Conservation (phyloP, 92 coral and sea anemone species). For the Anthopleura xanthogrammica region DNA sequence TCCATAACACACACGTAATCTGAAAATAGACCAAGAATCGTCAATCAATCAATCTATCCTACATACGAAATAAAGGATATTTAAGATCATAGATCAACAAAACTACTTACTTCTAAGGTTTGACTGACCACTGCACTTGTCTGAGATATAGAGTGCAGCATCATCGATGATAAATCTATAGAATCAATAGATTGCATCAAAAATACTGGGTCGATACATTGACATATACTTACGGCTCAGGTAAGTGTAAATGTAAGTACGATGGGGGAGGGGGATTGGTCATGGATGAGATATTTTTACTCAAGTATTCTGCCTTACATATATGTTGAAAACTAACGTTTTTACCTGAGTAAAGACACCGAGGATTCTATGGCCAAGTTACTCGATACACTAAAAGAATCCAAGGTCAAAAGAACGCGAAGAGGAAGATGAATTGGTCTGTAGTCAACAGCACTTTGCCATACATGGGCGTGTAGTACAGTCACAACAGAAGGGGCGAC, state of each 20-base stretch:
- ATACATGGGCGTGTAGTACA: slow-evolving; percentile 90
- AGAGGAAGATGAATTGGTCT: slow-evolving; percentile 94
- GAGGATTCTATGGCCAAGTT: slow-evolving; percentile 89
- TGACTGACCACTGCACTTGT: slow-evolving; percentile 78
- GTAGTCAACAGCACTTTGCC: slow-evolving; percentile 87
- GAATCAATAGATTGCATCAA: neutral
- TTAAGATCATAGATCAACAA: neutral
- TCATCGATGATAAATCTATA: slow-evolving; percentile 93
- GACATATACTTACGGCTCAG: neutral
- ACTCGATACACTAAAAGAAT: slow-evolving; percentile 91
- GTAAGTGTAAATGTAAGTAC: neutral
- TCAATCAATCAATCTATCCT: neutral
- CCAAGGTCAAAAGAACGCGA: slow-evolving; percentile 82
- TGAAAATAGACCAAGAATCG: slow-evolving; percentile 26
- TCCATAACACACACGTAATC: slow-evolving; percentile 95
- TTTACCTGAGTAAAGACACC: slow-evolving; percentile 82
- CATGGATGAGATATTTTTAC: too few relatives aligned
- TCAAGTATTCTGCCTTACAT: too few relatives aligned
- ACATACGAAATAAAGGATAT: neutral
- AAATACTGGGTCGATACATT: neutral
- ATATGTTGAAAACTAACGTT: neutral
- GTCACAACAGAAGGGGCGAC: slow-evolving; percentile 93
- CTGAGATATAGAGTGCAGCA: slow-evolving; percentile 86
- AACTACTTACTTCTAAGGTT: slow-evolving; percentile 71
- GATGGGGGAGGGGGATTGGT: too few relatives aligned